phyloP scores from a whole-genome alignment of 2,113 vertebrate species.

The Phoxinus phoxinus region DNA sequence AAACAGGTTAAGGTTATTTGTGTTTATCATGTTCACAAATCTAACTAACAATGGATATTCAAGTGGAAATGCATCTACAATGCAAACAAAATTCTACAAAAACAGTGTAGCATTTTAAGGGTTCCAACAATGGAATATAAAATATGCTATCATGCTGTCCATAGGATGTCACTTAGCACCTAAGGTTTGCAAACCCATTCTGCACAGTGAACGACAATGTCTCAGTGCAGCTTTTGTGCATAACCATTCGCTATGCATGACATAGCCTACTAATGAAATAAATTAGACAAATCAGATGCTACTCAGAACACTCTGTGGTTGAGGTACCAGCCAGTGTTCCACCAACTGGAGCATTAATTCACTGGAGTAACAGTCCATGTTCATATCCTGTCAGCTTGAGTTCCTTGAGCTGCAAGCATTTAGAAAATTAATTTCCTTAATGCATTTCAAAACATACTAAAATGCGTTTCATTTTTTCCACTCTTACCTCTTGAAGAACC shows the following conservation, averaged over 20 bases:
- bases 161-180: conserved; percentile 41
- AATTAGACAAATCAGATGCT: conserved; percentile 68
- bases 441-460: background rate
- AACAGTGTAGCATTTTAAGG: conserved; percentile 18
- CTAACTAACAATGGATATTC: background rate
- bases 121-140: conserved; percentile 19
- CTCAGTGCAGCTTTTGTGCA: conserved; percentile 46
- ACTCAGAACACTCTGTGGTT: conserved; percentile 65
- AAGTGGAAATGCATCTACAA: background rate
- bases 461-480: background rate
- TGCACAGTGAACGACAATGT: conserved; percentile 47
- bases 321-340: conserved; percentile 50
- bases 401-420: conserved; percentile 55
- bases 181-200: conserved; percentile 25
- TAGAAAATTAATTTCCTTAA: background rate
- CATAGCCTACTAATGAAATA: conserved; percentile 66
- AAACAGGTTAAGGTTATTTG: conserved; percentile 4
- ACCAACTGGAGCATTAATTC: conserved; percentile 32
- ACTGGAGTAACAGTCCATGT: conserved; percentile 60
- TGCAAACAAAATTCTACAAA: background rate
- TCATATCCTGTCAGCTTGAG: conserved; percentile 56
- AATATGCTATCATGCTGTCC: conserved; percentile 20
- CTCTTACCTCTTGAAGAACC: conserved; percentile 65
- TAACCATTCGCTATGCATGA: conserved; percentile 55
- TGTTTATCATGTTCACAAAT: background rate